Evolutionary conservation across 2,113 vertebrate genomes (phyloP), one percentile per base, ranked within the genome.

Genomic region (Probosciger aterrimus): DNA sequence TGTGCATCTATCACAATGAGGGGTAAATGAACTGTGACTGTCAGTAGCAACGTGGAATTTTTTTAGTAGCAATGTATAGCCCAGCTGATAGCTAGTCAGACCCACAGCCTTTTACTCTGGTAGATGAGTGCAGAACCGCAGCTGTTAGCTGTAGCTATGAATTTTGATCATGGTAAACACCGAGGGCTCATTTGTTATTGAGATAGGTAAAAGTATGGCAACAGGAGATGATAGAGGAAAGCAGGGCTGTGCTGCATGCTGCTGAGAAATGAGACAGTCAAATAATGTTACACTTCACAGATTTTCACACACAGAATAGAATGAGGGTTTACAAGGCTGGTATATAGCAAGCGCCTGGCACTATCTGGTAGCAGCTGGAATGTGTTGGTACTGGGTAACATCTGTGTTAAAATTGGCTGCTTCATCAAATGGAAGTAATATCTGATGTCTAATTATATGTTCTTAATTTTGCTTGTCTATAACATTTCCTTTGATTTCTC

Each of bases 131-230:
- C 57, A 68, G 46, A 92, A 82, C 20, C 0, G 1, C 67, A 86
- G 79, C 79, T 70, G 88, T 76, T 92, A 83, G 75, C 64, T 92
- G 76, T 77, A 93, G 85, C 87, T 94, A 63, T 96, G 95, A 96
- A 95, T 97, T 96, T 96, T 96, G 87, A 97, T 93, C 57, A 84
- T 60, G 85, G 67, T 81, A 90, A 92, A 93, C 67, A 96, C 69
- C 0, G 7, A 93, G 84, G 88, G 82, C 80, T 95, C 88, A 79
- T 96, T 95, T 95, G 33, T 86, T 96, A 92, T 70, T 90, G 88
- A 86, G 68, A 91, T 93, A 88, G 74, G 69, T 55, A 46, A 55
- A 44, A 57, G 64, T 25, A 24, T 41, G 82, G 88, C 86, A 95
- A 74, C 67, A 49, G 35, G 47, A 4, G 0, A 17, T 75, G 73